phyloP scores from a whole-genome alignment of 2,113 vertebrate genomes.

The Onychorhynchus coronatus region DNA sequence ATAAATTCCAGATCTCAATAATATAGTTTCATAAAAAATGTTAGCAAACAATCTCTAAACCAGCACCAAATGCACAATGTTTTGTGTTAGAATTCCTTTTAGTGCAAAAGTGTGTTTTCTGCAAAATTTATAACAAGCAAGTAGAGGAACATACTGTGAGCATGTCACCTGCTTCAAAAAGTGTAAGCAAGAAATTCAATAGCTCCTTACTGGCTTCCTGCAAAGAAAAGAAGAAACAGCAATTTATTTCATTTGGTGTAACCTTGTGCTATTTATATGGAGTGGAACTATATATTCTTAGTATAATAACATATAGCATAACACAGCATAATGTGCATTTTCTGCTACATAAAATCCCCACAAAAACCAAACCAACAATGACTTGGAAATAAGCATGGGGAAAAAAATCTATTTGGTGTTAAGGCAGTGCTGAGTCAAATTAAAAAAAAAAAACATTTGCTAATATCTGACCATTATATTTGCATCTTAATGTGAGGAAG shows the following conservation, averaged over 20 bases:
- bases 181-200: not conserved
- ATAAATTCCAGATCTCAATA: not conserved
- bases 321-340: not conserved
- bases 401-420: not conserved
- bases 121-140: not conserved
- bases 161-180: not conserved
- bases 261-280: not conserved
- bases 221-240: not conserved
- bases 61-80: not conserved
- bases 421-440: not conserved
- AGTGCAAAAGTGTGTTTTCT: not conserved
- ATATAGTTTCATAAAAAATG: not conserved
- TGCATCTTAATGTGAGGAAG: not conserved
- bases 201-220: not conserved
- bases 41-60: not conserved
- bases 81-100: not conserved
- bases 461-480: not conserved
- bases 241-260: not conserved
- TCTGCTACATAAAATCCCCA: not conserved
- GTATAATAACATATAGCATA: not conserved
- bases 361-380: not conserved
- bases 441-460: not conserved
- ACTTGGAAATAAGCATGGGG: not conserved
- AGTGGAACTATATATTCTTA: not conserved
- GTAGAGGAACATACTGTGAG: not conserved